Evolutionary conservation across 30 jellyfish, hydroid and myxozoan genomes (phyloP).

Genomic region (Cassiopea andromeda): DNA sequence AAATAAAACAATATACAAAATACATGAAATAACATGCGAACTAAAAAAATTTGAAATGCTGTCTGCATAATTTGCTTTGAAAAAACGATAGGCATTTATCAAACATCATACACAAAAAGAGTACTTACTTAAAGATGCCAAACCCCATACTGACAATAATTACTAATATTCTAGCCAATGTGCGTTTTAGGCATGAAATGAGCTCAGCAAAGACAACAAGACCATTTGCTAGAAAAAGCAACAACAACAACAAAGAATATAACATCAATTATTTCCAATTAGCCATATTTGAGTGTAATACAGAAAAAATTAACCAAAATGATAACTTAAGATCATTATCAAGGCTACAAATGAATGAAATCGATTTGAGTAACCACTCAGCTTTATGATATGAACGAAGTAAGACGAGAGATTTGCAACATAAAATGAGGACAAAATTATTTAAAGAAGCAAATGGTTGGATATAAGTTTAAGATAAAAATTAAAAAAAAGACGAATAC

Average conservation of each 20-base stretch:
- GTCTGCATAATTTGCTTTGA: not conserved
- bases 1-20: not conserved
- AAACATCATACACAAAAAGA: not conserved
- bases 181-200: constrained; percentile 73
- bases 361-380: too few relatives aligned
- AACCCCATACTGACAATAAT: constrained; percentile 95
- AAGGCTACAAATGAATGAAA: too few relatives aligned
- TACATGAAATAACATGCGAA: too few relatives aligned
- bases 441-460: not conserved
- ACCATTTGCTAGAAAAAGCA: constrained; percentile 75
- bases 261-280: too few relatives aligned
- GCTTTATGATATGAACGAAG: too few relatives aligned
- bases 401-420: too few relatives aligned
- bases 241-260: too few relatives aligned
- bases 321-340: too few relatives aligned
- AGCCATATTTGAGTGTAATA: too few relatives aligned
- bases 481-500: not conserved
- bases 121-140: constrained; percentile 92
- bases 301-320: too few relatives aligned
- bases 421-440: too few relatives aligned
- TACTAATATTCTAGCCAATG: constrained; percentile 90
- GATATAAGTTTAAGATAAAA: not conserved
- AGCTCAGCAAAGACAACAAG: constrained; percentile 85
- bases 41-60: too few relatives aligned
- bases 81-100: not conserved